Base-by-base conservation (phyloP, 2,113 vertebrate genomes). In the Prunella himalayana region DNA sequence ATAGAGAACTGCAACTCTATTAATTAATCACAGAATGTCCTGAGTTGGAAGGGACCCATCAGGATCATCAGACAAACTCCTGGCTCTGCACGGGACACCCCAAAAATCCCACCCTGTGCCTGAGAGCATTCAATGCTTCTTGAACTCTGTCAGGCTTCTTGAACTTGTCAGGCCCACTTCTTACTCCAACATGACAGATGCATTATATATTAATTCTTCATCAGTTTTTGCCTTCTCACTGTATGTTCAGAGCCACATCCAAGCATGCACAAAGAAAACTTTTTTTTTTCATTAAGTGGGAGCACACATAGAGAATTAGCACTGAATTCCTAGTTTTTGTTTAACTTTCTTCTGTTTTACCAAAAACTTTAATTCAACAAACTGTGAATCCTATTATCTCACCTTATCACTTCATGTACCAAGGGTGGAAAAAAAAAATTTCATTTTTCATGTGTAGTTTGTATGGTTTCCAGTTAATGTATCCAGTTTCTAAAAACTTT, bases 31-130 rank as follows among this genome's bases (percentile, higher is more conserved):
- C 35, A 25, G 17, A 50, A 27, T 23, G 20, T 51, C 27, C 27
- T 0, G 0, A 37, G 14, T 0, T 15, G 19, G 27, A 86, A 51
- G 18, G 11, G 22, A 45, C 8, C 4, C 33, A 39, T 21, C 47
- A 59, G 45, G 63, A 51, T 33, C 22, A 44, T 51, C 33, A 33
- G 37, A 27, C 27, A 15, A 33, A 1, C 31, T 18, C 45, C 53
- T 44, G 72, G 17, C 37, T 51, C 63, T 86, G 33, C 33, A 45
- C 37, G 33, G 63, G 27, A 23, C 33, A 37, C 33, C 33, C 22
- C 54, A 60, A 28, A 7, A 23, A 39, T 11, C 39, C 54, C 63
- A 23, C 18, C 11, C 18, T 23, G 39, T 19, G 54, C 24, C 15
- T 2, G 0, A 35, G 51, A 57, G 10, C 18, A 33, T 33, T 51